Base-by-base conservation (phyloP, 2,888 invertebrate genomes). In the Megastigmus dorsalis region DNA sequence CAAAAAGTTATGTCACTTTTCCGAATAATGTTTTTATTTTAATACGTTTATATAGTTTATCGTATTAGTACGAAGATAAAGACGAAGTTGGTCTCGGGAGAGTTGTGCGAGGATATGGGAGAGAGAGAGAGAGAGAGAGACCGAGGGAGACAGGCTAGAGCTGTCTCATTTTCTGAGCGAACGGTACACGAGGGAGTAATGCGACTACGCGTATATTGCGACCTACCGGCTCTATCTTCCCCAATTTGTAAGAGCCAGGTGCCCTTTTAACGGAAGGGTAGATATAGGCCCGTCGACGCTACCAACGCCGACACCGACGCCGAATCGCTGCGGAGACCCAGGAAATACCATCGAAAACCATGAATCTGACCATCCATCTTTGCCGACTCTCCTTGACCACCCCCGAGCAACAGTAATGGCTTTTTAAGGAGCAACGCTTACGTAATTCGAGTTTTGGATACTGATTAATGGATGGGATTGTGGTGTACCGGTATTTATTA, bases 131-230 rank as follows among this genome's bases (percentile, higher is more conserved):
- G 33, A n/a, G 38, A 26, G 38, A 23, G n/a, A 26, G 26, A 7
- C 20, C 5, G 23, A 3, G n/a, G n/a, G 41, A 41, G 48, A 45
- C 66, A 41, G 59, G 65, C 59, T 62, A 52, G 57, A 69, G 41
- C 57, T 63, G 74, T 66, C 74, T 70, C 70, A 75, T 75, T 75
- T 69, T 75, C 57, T 26, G 3, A n/a, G 70, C 18, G 57, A 62
- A 75, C 57, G 26, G 52, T 26, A 70, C 74, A 30, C 74, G 23
- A 18, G 74, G 74, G 74, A 75, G 70, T 59, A 69, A 59, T 69
- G 41, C 13, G 20, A 28, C 30, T n/a, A 10, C 38, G 41, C 18
- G 7, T 50, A 28, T 52, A 38, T 33, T 33, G 26, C 36, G 15
- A 18, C 36, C 15, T 23, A 15, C 28, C 9, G 3, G 10, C 15